Conservation (phyloP, 2,113 vertebrate species). For the Dendrocopos noguchii region DNA sequence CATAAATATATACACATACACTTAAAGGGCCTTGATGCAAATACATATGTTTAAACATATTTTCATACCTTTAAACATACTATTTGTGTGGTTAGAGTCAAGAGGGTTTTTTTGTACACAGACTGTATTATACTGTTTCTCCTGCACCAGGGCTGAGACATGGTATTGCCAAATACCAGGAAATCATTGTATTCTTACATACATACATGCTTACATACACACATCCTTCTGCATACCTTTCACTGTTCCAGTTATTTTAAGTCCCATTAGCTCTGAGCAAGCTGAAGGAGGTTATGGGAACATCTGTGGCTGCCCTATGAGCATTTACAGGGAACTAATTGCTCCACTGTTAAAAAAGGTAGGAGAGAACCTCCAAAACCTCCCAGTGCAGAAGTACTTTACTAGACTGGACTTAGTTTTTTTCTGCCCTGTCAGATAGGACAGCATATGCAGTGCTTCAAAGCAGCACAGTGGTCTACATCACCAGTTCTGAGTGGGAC, state of each 20-base stretch:
- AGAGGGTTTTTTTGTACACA: not conserved
- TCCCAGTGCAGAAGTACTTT: not conserved
- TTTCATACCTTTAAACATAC: not conserved
- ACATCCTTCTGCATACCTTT: not conserved
- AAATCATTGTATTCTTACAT: not conserved
- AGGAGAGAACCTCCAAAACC: not conserved
- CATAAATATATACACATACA: not conserved
- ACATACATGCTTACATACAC: not conserved
- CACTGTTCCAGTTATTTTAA: not conserved
- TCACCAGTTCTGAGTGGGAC: not conserved
- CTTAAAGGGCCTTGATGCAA: not conserved
- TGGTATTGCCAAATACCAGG: not conserved
- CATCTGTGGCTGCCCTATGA: not conserved
- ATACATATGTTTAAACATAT: not conserved
- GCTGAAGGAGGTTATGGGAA: not conserved
- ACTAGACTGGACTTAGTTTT: not conserved
- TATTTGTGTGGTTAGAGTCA: not conserved
- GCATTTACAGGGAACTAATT: not conserved
- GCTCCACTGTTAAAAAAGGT: not conserved
- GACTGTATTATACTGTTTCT: not conserved
- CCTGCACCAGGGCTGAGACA: not conserved
- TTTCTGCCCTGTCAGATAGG: not conserved
- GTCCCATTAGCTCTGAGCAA: not conserved
- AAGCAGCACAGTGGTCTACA: not conserved
- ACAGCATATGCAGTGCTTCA: not conserved